Percentiles rank a stretch among this genome's conserved stretches.
Conservation (phyloP, 2,888 invertebrate genomes). For the Philereme transversata region DNA sequence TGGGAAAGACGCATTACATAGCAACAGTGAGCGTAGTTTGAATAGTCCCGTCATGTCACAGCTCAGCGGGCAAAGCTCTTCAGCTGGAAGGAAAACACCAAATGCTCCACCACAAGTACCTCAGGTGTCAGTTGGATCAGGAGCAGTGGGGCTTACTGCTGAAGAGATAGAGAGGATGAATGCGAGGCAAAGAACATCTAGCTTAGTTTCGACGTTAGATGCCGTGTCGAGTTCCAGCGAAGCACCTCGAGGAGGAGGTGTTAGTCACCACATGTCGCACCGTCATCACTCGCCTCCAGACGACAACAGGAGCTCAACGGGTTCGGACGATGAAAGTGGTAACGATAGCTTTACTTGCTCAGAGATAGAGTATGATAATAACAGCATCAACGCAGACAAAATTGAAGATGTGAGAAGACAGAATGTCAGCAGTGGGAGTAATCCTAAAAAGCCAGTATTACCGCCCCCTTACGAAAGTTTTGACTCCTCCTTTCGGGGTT, state of each 20-base stretch:
- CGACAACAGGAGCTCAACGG: constrained; percentile 90
- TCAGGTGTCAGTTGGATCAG: constrained; percentile 86
- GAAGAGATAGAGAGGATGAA: constrained; percentile 97
- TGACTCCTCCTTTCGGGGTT: constrained; percentile 97
- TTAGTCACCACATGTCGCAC: constrained; percentile 87
- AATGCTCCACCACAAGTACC: constrained; percentile 88
- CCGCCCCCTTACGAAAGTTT: constrained; percentile 95
- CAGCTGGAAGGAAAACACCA: constrained; percentile 89
- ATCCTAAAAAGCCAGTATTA: constrained; percentile 86
- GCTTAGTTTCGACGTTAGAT: constrained; percentile 95
- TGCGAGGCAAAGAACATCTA: constrained; percentile 93
- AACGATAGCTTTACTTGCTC: constrained; percentile 99
- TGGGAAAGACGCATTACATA: constrained; percentile 94
- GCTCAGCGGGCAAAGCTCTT: constrained; percentile 93
- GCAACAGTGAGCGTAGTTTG: constrained; percentile 95
- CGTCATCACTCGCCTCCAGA: constrained; percentile 89
- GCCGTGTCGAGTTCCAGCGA: constrained; percentile 96
- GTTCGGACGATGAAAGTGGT: constrained; percentile 95
- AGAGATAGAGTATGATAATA: constrained; percentile 98
- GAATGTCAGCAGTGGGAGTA: constrained; percentile 81
- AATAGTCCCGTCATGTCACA: constrained; percentile 97
- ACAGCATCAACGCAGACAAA: constrained; percentile 92
- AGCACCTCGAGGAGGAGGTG: constrained; percentile 88
- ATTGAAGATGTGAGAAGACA: constrained; percentile 85
- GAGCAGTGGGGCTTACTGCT: constrained; percentile 93